phyloP scores from a whole-genome alignment of 2,797 vertebrate species.

The Hemitrygon akajei region DNA sequence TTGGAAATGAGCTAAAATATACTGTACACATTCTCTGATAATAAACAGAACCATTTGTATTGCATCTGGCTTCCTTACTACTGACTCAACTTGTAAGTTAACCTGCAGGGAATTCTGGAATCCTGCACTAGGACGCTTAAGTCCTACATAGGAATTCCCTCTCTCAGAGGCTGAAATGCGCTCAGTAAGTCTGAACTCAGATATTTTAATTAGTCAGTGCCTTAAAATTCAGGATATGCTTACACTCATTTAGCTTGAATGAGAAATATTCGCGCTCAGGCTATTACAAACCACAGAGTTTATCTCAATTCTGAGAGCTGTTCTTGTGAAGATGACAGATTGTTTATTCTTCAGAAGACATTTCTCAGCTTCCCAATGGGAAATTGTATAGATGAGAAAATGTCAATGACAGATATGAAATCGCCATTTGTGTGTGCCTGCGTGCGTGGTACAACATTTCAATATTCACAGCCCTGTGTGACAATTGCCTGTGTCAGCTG shows the following conservation, averaged over 20 bases:
- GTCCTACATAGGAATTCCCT: too few species aligned
- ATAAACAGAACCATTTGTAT: too few species aligned
- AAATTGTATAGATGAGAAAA: constrained; percentile 39
- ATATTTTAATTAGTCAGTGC: not conserved
- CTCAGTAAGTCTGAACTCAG: not conserved
- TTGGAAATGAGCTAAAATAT: too few species aligned
- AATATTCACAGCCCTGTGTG: constrained; percentile 14
- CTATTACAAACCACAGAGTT: not conserved
- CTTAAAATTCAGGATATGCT: not conserved
- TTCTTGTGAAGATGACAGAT: constrained; percentile 31
- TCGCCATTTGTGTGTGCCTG: not conserved
- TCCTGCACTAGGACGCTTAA: too few species aligned
- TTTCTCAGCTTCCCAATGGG: constrained; percentile 10
- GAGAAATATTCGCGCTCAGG: not conserved
- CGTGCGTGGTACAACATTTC: not conserved
- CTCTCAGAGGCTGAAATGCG: not conserved
- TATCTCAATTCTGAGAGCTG: constrained; percentile 7
- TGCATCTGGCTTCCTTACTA: too few species aligned
- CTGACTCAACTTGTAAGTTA: too few species aligned
- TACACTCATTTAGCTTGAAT: not conserved
- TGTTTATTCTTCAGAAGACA: not conserved
- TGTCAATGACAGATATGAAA: constrained; percentile 17
- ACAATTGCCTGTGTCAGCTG: not conserved
- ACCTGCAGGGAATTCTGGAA: too few species aligned
- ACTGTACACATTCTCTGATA: too few species aligned